These are phyloP conservation scores for Ctena decussata DNA, from an alignment of 2,888 invertebrate genomes.

Conservation along the genomic window DNA sequence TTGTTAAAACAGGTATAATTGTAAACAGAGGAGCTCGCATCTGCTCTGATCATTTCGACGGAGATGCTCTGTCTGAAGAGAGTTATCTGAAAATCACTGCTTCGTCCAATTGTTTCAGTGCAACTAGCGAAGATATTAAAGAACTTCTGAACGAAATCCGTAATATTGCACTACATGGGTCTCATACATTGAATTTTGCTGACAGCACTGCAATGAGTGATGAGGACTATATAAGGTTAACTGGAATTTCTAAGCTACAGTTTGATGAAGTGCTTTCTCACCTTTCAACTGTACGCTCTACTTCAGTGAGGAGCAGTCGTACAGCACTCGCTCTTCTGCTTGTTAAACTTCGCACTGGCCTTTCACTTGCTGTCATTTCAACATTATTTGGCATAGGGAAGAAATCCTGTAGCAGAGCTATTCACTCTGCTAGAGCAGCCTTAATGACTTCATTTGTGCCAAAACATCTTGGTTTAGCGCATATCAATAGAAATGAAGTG, in stretches of 20 bases:
- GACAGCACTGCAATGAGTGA: constrained; percentile 9
- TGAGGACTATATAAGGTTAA: constrained; percentile 16
- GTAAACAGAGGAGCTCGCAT: neutral
- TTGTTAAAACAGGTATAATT: neutral
- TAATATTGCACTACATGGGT: constrained; percentile 4
- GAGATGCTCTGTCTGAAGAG: constrained; percentile 6
- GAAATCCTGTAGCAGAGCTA: constrained; percentile 47
- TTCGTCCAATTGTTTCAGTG: neutral
- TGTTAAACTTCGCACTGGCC: constrained; percentile 41
- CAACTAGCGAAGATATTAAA: neutral
- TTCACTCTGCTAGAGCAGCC: constrained; percentile 38
- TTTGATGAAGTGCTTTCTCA: constrained; percentile 45
- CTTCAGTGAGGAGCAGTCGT: constrained; percentile 22
- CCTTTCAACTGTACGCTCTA: constrained; percentile 23
- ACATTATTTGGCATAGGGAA: constrained; percentile 46
- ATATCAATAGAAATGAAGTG: constrained; percentile 34
- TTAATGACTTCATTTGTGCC: constrained; percentile 46
- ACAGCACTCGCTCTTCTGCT: constrained; percentile 53
- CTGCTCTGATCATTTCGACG: constrained; percentile 1
- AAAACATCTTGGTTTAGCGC: constrained; percentile 31
- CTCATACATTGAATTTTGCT: constrained; percentile 35
- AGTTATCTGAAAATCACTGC: constrained; percentile 6
- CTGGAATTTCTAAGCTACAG: constrained; percentile 28
- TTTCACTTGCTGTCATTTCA: constrained; percentile 49
- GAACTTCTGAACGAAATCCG: neutral